Conservation (phyloP, 2,113 vertebrate genomes). For the Leptodactylus fuscus region DNA sequence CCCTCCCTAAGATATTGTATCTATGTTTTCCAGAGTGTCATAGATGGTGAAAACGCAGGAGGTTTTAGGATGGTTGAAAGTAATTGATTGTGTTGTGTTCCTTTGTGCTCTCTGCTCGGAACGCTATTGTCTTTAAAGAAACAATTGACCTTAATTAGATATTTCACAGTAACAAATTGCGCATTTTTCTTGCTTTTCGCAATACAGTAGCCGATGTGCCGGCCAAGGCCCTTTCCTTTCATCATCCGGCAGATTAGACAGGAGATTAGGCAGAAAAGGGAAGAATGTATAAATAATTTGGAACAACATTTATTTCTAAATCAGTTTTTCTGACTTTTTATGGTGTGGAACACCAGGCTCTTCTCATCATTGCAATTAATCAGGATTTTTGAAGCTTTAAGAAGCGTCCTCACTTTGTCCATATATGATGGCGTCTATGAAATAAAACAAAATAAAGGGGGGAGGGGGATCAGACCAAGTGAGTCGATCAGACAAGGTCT, state of each 20-base stretch:
- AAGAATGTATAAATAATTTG: constrained; percentile 60
- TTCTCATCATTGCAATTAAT: constrained; percentile 46
- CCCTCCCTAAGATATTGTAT: not conserved
- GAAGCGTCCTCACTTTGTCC: not conserved
- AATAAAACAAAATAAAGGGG: constrained; percentile 9
- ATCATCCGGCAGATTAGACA: constrained; percentile 49
- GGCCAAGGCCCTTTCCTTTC: constrained; percentile 24
- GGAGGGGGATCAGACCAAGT: not conserved
- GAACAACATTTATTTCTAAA: constrained; percentile 46
- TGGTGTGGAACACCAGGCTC: constrained; percentile 8
- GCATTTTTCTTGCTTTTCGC: constrained; percentile 19
- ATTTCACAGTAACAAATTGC: constrained; percentile 27
- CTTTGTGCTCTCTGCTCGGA: constrained; percentile 9
- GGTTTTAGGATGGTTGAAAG: constrained; percentile 12
- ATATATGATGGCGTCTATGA: constrained; percentile 47
- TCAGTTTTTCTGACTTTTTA: constrained; percentile 53
- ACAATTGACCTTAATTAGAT: constrained; percentile 56
- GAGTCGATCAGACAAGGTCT: constrained; percentile 13
- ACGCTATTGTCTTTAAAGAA: constrained; percentile 41
- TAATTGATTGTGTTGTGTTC: constrained; percentile 30
- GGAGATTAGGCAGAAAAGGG: constrained; percentile 51
- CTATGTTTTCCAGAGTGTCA: not conserved
- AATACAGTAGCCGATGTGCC: constrained; percentile 35
- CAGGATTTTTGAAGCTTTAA: constrained; percentile 42
- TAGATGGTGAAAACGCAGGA: not conserved